Evolutionary conservation across 2,888 invertebrate genomes (phyloP).

Genomic region (Latrodectus elegans): DNA sequence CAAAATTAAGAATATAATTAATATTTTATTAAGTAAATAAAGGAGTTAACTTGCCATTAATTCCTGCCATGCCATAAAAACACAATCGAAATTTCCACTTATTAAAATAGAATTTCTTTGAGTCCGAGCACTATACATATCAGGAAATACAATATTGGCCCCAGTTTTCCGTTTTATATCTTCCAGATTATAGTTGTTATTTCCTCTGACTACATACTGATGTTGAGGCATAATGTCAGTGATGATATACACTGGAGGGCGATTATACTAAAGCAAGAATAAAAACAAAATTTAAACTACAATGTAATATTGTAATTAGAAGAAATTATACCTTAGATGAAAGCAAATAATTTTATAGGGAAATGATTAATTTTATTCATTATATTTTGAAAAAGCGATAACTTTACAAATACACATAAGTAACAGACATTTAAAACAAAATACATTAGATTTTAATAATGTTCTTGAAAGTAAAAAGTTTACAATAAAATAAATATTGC

Average conservation of each 20-base stretch:
- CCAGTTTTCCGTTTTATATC: constrained; percentile 89
- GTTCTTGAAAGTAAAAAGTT: too few species aligned
- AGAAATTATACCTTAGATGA: too few species aligned
- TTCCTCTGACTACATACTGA: constrained; percentile 90
- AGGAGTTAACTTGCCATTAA: constrained; percentile 82
- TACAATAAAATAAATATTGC: too few species aligned
- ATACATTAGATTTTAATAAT: too few species aligned
- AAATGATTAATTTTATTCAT: too few species aligned
- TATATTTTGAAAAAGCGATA: too few species aligned
- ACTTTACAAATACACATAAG: too few species aligned
- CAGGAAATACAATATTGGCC: constrained; percentile 93
- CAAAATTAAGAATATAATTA: too few species aligned
- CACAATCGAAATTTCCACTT: constrained; percentile 79
- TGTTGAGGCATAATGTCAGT: constrained; percentile 96
- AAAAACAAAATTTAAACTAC: neutral
- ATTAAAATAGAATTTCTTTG: constrained; percentile 40
- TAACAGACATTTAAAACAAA: too few species aligned
- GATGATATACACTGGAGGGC: constrained; percentile 78
- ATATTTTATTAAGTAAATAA: too few species aligned
- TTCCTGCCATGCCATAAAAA: constrained; percentile 91
- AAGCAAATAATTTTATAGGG: too few species aligned
- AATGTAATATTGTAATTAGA: too few species aligned
- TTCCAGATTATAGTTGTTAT: constrained; percentile 84
- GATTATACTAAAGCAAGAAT: constrained; percentile 19
- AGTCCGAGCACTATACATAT: constrained; percentile 78